Base-by-base conservation (phyloP, 2,797 vertebrate genomes). In the Carapus acus region DNA sequence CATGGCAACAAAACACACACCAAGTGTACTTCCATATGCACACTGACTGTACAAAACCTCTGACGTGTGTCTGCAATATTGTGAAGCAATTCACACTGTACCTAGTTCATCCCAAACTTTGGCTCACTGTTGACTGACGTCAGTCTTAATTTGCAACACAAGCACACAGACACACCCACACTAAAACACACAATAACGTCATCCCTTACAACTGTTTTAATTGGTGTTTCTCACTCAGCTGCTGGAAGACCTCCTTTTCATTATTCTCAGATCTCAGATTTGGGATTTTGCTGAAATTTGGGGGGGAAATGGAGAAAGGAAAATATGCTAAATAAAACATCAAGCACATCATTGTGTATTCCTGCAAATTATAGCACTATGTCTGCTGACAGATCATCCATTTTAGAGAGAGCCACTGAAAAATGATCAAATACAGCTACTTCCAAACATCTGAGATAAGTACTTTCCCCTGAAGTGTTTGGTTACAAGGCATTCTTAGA, bases 51-150 rank as follows among this genome's bases (percentile, higher is more conserved):
- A 33, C 1, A 12, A 58, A 52, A 70, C 58, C 54, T n/a, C 4
- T 1, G 1, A 4, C n/a, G 34, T 2, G 54, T 65, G 60, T 46
- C 33, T 24, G n/a, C 61, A 31, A 52, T 38, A 40, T 20, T 40
- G 43, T 24, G 31, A 33, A 41, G 51, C 53, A 64, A 66, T 41
- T 47, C 54, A 44, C 52, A 54, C 46, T 14, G 14, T 43, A 48
- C 40, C 51, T 39, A 29, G 29, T 46, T 59, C 11, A 22, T 64
- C 36, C 40, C 52, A 47, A 49, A 37, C 45, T 31, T 46, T 49
- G 56, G 29, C 43, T 60, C 36, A 6, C 8, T 14, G 22, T 12
- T 65, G 56, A 67, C 61, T 40, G 68, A 60, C 49, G 41, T 20
- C 58, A 68, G 55, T 48, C 37, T 37, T 40, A 44, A 55, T 37